phyloP scores from a whole-genome alignment of 2,113 vertebrate species.

The Atherinomorus stipes region DNA sequence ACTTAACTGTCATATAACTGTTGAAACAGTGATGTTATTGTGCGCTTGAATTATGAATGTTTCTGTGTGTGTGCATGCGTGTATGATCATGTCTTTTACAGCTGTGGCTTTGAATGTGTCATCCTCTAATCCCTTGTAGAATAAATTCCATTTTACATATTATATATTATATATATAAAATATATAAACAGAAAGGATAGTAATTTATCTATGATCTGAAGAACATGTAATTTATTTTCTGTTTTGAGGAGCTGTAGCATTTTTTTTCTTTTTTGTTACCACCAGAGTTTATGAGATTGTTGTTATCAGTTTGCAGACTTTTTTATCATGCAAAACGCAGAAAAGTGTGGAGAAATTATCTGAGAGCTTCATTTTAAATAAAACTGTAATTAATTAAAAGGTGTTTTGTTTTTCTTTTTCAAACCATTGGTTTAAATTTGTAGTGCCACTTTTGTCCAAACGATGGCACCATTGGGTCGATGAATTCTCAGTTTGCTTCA shows the following conservation, averaged over 20 bases:
- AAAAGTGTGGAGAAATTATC: slow-evolving; percentile 55
- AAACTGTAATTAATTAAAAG: slow-evolving; percentile 48
- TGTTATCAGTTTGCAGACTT: slow-evolving; percentile 56
- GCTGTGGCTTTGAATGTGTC: slow-evolving; percentile 47
- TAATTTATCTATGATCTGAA: slow-evolving; percentile 85
- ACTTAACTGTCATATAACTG: slow-evolving; percentile 59
- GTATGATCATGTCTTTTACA: slow-evolving; percentile 16
- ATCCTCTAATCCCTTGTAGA: slow-evolving; percentile 67
- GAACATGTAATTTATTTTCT: slow-evolving; percentile 84
- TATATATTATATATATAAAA: slow-evolving; percentile 6
- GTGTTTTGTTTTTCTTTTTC: slow-evolving; percentile 18
- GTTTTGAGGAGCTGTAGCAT: slow-evolving; percentile 67
- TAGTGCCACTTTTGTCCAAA: slow-evolving; percentile 34
- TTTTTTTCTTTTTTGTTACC: slow-evolving; percentile 50
- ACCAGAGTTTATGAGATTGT: slow-evolving; percentile 73
- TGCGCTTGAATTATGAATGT: slow-evolving; percentile 17
- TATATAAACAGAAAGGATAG: slow-evolving; percentile 56
- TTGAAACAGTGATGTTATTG: slow-evolving; percentile 32
- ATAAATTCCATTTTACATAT: slow-evolving; percentile 73
- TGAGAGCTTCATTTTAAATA: slow-evolving; percentile 70
- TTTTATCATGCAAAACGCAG: slow-evolving; percentile 54
- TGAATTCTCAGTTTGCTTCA: not conserved
- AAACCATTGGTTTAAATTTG: not conserved
- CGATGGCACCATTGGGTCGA: slow-evolving; percentile 57
- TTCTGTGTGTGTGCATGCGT: slow-evolving; percentile 13